Evolutionary conservation across 2,888 invertebrate genomes (phyloP), one percentile per base, ranked within the genome.

Genomic region (Drosophila koepferae): DNA sequence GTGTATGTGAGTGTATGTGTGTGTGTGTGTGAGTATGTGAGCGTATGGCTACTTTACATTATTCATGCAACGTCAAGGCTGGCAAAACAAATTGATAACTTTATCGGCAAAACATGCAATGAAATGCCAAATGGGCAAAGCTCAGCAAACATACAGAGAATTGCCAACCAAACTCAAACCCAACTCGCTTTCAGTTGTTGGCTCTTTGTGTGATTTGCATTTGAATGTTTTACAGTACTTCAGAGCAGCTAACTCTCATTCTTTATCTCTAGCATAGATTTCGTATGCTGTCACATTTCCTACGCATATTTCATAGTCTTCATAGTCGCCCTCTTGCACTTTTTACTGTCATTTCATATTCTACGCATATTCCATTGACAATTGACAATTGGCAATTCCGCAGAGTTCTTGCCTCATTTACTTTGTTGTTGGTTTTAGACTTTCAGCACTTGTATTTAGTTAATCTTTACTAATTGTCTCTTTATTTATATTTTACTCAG

Each of bases 1-100:
- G 23, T 63, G 44, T 34, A 31, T 63, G 16, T 14, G 38, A 40
- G 65, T 36, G 23, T 44, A 44, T 55, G 23, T 60, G 44, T 34
- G 20, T 63, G 16, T 7, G 40, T 16, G 65, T 36, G 23, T 51
- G 18, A 44, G 49, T 55, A 55, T 54, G 20, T n/a, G 48, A 49
- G 68, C 46, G 46, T 72, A 38, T 77, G 74, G 77, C 61, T 67
- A 74, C 81, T 89, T 87, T 90, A 80, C 90, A 90, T 90, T 91
- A 90, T 90, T 91, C 91, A 90, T 82, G 85, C 78, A 82, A 86
- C 89, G 86, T 89, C 91, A 90, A 87, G 91, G 82, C 82, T 83
- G 82, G 82, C 83, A 87, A 91, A 91, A 90, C 91, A 90, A 90
- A 90, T 90, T 90, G 90, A 91, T 90, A 90, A 90, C 91, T 91